Percentiles rank a stretch among this genome's conserved stretches.
phyloP scores from a whole-genome alignment of 2,113 vertebrate species.

The Megaceryle torquata region DNA sequence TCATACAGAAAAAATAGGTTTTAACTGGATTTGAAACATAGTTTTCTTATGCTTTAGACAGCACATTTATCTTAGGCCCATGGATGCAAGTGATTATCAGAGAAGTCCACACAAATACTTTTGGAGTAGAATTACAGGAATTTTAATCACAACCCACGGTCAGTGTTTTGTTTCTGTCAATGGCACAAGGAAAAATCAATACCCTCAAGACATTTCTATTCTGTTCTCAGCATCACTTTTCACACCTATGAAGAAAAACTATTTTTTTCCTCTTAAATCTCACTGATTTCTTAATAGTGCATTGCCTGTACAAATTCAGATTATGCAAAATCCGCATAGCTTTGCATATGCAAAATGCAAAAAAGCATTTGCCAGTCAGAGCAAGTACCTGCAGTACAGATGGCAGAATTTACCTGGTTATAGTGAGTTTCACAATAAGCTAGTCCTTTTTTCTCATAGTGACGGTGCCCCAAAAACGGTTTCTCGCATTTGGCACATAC shows the following conservation, averaged over 20 bases:
- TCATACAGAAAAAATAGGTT: background rate
- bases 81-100: background rate
- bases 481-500: slow-evolving; percentile 84
- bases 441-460: slow-evolving; percentile 82
- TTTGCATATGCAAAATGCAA: background rate
- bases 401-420: slow-evolving; percentile 72
- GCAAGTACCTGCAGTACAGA: background rate
- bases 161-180: background rate
- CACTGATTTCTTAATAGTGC: background rate
- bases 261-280: background rate
- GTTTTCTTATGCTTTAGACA: background rate
- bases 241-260: background rate
- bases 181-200: background rate
- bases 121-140: background rate
- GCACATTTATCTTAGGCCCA: background rate
- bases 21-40: background rate
- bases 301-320: background rate
- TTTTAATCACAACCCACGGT: background rate
- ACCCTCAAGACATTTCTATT: background rate
- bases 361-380: background rate
- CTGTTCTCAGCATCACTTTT: background rate
- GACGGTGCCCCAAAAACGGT: slow-evolving; percentile 78
- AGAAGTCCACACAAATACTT: background rate
- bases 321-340: background rate
- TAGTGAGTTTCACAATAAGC: slow-evolving; percentile 83